Conservation (phyloP, 2,888 invertebrate species). For the Choreutis nemorana region DNA sequence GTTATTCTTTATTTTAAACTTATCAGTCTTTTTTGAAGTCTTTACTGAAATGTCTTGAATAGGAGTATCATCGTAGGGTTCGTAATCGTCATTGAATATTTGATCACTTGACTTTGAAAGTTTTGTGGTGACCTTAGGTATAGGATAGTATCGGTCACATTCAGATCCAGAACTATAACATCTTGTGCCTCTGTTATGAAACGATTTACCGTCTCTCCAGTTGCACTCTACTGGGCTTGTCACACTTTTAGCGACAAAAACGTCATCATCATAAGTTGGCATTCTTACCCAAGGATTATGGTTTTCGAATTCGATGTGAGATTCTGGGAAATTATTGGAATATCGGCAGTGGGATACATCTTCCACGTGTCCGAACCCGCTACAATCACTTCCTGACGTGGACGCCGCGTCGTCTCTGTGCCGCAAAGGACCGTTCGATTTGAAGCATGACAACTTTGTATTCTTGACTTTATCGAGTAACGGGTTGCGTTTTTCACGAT, state of each 20-base stretch:
- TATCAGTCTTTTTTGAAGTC: slow-evolving; percentile 58
- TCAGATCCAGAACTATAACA: slow-evolving; percentile 63
- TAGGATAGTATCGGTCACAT: slow-evolving; percentile 52
- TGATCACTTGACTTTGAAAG: slow-evolving; percentile 63
- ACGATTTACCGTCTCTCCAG: slow-evolving; percentile 48
- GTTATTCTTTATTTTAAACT: slow-evolving; percentile 45
- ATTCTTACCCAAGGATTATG: slow-evolving; percentile 60
- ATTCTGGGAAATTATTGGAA: slow-evolving; percentile 34
- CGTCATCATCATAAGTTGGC: slow-evolving; percentile 54
- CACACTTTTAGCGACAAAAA: slow-evolving; percentile 45
- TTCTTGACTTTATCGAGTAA: slow-evolving; percentile 75
- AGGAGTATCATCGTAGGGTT: slow-evolving; percentile 33
- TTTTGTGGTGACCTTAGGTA: slow-evolving; percentile 49
- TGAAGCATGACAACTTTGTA: slow-evolving; percentile 74
- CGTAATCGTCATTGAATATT: slow-evolving; percentile 61
- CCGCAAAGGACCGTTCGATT: slow-evolving; percentile 61
- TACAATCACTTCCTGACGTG: slow-evolving; percentile 61
- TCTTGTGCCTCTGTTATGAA: slow-evolving; percentile 44
- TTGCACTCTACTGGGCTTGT: slow-evolving; percentile 40
- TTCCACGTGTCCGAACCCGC: slow-evolving; percentile 56
- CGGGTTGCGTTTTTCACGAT: slow-evolving; percentile 73
- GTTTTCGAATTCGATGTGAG: slow-evolving; percentile 55
- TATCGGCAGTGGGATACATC: slow-evolving; percentile 44
- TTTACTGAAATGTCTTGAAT: slow-evolving; percentile 25
- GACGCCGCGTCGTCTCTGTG: slow-evolving; percentile 57